phyloP scores from a whole-genome alignment of 2,797 vertebrate genomes.

The Thamnophis elegans region DNA sequence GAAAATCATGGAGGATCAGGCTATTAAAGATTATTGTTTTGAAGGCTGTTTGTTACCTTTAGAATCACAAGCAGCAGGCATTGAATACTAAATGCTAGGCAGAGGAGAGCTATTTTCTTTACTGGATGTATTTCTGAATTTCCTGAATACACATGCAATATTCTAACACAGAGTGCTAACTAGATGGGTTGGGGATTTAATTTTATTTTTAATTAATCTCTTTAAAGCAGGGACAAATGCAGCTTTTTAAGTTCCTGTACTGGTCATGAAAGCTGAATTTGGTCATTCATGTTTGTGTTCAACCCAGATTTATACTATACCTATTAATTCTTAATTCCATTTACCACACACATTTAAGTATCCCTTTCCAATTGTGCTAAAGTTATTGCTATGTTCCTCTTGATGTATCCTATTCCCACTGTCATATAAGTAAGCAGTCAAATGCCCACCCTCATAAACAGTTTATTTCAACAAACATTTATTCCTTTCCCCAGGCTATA shows the following conservation, averaged over 20 bases:
- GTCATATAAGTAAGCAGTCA: background rate
- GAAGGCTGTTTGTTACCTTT: background rate
- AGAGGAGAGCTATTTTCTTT: background rate
- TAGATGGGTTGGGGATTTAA: background rate
- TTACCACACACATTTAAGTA: background rate
- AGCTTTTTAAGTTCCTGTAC: background rate
- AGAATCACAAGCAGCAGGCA: background rate
- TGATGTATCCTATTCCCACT: background rate
- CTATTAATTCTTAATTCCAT: background rate
- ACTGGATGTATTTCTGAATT: background rate
- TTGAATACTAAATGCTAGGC: background rate
- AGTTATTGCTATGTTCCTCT: background rate
- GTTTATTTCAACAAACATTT: background rate
- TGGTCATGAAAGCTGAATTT: background rate
- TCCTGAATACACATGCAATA: background rate
- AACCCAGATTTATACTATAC: background rate
- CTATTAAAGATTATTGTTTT: background rate
- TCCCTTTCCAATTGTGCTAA: background rate
- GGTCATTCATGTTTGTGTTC: background rate
- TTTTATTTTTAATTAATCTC: background rate
- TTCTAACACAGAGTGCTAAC: background rate
- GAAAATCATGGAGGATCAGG: background rate
- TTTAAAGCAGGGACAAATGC: background rate
- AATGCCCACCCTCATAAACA: background rate
- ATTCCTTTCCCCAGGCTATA: background rate